A percentile compares a stretch with the other conserved stretches of the same genome.
Conservation (phyloP, 1,140 invertebrate species). For the Holcopasites calliopsidis region DNA sequence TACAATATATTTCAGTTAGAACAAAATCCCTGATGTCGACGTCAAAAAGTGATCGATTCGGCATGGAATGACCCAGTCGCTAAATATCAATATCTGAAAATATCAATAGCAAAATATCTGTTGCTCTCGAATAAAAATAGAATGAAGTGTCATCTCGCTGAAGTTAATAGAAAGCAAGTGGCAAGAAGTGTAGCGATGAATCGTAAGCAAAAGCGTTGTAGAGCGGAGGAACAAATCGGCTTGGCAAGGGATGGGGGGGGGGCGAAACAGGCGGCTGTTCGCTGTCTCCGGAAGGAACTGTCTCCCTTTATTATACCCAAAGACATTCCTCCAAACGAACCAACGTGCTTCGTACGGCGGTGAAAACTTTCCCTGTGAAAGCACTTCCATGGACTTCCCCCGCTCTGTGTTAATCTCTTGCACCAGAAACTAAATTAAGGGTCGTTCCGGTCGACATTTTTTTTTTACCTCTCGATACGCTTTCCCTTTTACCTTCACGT, state of each 20-base stretch:
- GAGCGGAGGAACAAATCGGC: conserved; percentile 23
- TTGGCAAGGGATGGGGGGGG: conserved; percentile 20
- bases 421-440: conserved; percentile 68
- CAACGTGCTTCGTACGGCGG: conserved; percentile 51
- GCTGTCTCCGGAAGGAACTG: conserved; percentile 68
- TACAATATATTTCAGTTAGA: no score
- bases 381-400: conserved; percentile 50
- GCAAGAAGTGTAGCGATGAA: conserved; percentile 22
- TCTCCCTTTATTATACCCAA: conserved; percentile 64
- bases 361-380: conserved; percentile 50
- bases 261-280: conserved; percentile 62
- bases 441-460: conserved; percentile 62
- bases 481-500: not conserved
- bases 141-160: no score
- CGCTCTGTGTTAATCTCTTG: conserved; percentile 60
- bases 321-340: conserved; percentile 63
- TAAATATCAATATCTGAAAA: no score
- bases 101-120: no score
- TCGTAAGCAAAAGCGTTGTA: conserved; percentile 25
- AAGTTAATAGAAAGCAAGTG: conserved; percentile 35
- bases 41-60: no score
- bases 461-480: conserved; percentile 17
- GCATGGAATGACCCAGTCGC: no score
- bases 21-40: no score
- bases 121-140: no score